Evolutionary conservation across 2,888 invertebrate genomes (phyloP), one percentile per base, ranked within the genome.

Genomic region (Hipparchia semele): DNA sequence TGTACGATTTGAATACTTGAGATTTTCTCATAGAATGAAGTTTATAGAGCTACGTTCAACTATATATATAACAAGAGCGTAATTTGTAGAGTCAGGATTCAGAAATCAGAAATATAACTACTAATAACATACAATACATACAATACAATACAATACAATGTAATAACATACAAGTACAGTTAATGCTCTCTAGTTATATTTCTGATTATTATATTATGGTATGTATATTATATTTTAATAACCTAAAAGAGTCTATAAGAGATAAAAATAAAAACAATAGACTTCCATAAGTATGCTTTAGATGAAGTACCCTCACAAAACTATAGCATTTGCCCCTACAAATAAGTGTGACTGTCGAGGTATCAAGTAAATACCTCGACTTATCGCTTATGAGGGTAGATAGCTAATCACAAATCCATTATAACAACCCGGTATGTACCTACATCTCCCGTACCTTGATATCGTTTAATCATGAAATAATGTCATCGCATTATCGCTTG

Each of bases 331-430:
- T n/a, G n/a, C 6, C 54, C 4, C 54, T 6, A 56, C 49, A 49
- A 49, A 49, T 49, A 7, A 49, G 49, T 49, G 49, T 6, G 53
- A 4, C 2, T 13, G 8, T 13, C 13, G 23, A 58, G 23, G 23
- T 6, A 23, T 23, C 23, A 23, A 23, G 23, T 58, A 58, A 23
- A 23, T 10, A 53, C 65, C 23, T 53, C 53, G 33, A 33, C 53
- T 33, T 53, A 51, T 62, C 62, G 67, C 53, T 33, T 61, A 71
- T 67, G 61, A 64, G 61, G 46, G 39, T 51, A 64, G 51, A 73
- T 66, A 59, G 64, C 61, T 69, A 62, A 75, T 74, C 74, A 66
- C 53, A 59, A 72, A 68, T 72, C 60, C 54, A 64, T 71, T 73
- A 70, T 23, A 51, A 45, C 46, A 51, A 62, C 66, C 51, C 61